These are phyloP conservation scores for Dunckerocampus dactyliophorus DNA, from an alignment of 2,113 vertebrate species.

Conservation along the genomic window DNA sequence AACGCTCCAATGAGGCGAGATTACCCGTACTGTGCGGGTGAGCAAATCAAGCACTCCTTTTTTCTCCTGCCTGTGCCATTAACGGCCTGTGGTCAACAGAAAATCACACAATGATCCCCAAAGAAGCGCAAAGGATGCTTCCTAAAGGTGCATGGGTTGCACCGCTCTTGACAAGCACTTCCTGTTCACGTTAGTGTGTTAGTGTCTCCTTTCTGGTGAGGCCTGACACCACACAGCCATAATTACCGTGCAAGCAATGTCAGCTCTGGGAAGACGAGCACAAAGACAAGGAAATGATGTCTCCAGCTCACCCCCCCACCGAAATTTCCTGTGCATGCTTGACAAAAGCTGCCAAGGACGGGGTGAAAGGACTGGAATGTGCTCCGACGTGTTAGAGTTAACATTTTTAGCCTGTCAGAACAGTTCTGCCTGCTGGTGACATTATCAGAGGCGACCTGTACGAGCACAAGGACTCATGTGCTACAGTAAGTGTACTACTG, in stretches of 20 bases:
- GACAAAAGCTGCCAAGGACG: constrained; percentile 13
- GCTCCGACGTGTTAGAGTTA: constrained; percentile 44
- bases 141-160: too few relatives aligned
- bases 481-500: constrained; percentile 33
- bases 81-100: too few relatives aligned
- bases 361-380: constrained; percentile 37
- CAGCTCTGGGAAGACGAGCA: constrained; percentile 26
- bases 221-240: constrained; percentile 21
- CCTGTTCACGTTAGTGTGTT: not conserved
- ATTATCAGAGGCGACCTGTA: constrained; percentile 42
- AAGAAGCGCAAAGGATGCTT: not conserved
- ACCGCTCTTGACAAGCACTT: too few relatives aligned
- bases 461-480: constrained; percentile 26
- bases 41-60: too few relatives aligned
- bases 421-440: constrained; percentile 37
- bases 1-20: too few relatives aligned
- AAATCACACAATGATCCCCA: too few relatives aligned
- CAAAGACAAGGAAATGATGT: constrained; percentile 34
- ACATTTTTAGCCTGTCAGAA: constrained; percentile 51
- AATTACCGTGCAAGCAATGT: constrained; percentile 36
- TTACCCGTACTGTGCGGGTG: too few relatives aligned
- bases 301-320: constrained; percentile 21
- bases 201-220: constrained; percentile 12
- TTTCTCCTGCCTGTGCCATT: too few relatives aligned
- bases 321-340: constrained; percentile 32